Evolutionary conservation across 2,797 vertebrate species (phyloP).

Genomic region (Huso huso): DNA sequence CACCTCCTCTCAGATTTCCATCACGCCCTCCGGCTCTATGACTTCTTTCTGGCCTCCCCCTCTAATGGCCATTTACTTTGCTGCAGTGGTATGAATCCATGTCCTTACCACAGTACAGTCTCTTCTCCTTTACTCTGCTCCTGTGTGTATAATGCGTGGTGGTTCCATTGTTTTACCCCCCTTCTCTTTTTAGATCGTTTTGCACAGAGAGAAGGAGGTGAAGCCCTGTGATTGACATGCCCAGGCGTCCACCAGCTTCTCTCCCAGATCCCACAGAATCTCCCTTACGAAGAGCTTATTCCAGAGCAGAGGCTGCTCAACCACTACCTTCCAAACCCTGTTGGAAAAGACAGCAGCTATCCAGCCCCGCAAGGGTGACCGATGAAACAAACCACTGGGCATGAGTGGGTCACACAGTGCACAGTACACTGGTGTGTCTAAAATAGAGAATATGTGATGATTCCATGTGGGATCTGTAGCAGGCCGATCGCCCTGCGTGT

Average conservation of each 20-base stretch:
- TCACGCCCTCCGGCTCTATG: slow-evolving; percentile 60
- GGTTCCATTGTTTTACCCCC: not conserved
- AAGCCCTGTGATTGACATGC: slow-evolving; percentile 63
- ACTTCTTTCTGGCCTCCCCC: slow-evolving; percentile 79
- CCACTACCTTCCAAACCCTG: slow-evolving; percentile 51
- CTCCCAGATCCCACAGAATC: slow-evolving; percentile 57
- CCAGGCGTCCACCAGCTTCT: slow-evolving; percentile 74
- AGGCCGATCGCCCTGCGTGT: too few relatives aligned
- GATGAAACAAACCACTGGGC: too few relatives aligned
- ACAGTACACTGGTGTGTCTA: too few relatives aligned
- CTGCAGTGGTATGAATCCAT: slow-evolving; percentile 52
- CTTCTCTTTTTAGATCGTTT: slow-evolving; percentile 54
- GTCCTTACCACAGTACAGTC: not conserved
- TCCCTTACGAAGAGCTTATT: slow-evolving; percentile 57
- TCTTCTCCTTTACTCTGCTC: not conserved
- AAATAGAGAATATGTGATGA: too few relatives aligned
- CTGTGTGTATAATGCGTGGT: not conserved
- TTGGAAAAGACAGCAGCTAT: slow-evolving; percentile 48
- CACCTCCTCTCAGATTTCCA: slow-evolving; percentile 60
- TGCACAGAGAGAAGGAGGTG: slow-evolving; percentile 66
- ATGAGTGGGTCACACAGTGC: too few relatives aligned
- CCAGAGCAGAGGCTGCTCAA: slow-evolving; percentile 51
- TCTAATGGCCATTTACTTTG: slow-evolving; percentile 66
- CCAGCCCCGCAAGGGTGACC: slow-evolving; percentile 56
- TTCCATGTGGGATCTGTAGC: too few relatives aligned